These are phyloP conservation scores for Caenorhabditis becei DNA, from an alignment of 2,888 invertebrate species.

Conservation along the genomic window DNA sequence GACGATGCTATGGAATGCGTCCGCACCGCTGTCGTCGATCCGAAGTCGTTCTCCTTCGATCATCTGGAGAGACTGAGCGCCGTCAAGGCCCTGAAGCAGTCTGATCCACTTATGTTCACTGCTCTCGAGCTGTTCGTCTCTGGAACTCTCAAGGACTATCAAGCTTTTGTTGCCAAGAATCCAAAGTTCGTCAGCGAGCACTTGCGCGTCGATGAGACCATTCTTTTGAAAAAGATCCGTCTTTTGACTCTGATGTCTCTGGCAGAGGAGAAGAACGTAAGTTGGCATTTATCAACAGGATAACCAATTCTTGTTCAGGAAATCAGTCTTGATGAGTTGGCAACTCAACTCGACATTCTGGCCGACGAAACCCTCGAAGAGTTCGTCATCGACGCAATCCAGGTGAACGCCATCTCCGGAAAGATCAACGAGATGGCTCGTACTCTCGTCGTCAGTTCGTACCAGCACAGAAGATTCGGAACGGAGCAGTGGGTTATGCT, in stretches of 20 bases:
- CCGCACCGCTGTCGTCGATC: constrained; percentile 90
- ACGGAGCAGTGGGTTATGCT: constrained; percentile 75
- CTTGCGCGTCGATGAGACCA: constrained; percentile 71
- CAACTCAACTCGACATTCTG: constrained; percentile 90
- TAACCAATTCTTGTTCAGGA: constrained; percentile 84
- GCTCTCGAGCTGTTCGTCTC: constrained; percentile 75
- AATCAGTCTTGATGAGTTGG: constrained; percentile 92
- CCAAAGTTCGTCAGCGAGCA: constrained; percentile 66
- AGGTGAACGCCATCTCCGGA: constrained; percentile 79
- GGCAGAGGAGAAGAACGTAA: constrained; percentile 89
- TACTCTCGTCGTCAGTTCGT: constrained; percentile 73
- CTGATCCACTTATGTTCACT: constrained; percentile 75
- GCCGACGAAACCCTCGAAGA: constrained; percentile 92
- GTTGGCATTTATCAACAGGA: neutral
- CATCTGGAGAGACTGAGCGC: constrained; percentile 94
- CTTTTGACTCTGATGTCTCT: constrained; percentile 97
- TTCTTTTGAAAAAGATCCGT: constrained; percentile 89
- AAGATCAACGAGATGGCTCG: constrained; percentile 79
- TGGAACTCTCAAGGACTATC: constrained; percentile 74
- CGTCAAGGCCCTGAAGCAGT: constrained; percentile 88
- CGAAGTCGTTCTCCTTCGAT: constrained; percentile 94
- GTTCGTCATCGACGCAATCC: constrained; percentile 93
- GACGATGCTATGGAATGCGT: constrained; percentile 96
- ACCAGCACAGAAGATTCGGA: constrained; percentile 78
- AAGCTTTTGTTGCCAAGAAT: constrained; percentile 88